These are phyloP conservation scores for Aleadryas rufinucha DNA, from an alignment of 2,113 vertebrate species.

Conservation along the genomic window DNA sequence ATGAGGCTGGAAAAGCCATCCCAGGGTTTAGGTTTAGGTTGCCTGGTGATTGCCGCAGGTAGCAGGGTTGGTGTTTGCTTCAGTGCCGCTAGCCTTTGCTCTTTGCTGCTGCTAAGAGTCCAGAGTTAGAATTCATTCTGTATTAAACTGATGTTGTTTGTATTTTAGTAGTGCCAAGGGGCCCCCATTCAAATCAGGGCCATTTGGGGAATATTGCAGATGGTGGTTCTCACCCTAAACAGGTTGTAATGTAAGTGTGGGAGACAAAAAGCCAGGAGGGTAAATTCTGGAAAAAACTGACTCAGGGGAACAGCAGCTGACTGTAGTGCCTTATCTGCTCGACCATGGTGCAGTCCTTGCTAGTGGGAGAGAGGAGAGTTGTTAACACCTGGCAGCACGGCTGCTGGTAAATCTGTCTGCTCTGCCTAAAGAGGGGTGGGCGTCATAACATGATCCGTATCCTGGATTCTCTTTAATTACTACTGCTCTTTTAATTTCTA, in stretches of 20 bases:
- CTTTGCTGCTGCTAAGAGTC: background rate
- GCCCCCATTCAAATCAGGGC: background rate
- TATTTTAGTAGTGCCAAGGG: background rate
- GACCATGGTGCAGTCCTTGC: background rate
- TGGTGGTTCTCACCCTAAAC: background rate
- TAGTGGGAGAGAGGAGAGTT: background rate
- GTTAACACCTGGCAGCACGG: background rate
- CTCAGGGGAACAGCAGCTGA: background rate
- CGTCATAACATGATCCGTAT: accelerated
- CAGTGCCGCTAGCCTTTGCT: accelerated
- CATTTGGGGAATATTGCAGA: background rate
- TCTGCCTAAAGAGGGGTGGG: background rate
- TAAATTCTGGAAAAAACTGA: background rate
- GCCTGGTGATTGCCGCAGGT: accelerated
- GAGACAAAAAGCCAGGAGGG: background rate
- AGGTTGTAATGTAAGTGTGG: background rate
- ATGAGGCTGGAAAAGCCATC: background rate
- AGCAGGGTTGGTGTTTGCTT: accelerated
- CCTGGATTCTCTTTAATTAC: background rate
- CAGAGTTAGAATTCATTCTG: background rate
- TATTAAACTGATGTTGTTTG: background rate
- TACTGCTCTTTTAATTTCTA: background rate
- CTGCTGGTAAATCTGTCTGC: background rate
- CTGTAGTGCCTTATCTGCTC: background rate
- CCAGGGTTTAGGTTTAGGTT: background rate